Evolutionary conservation across 37 sponge, comb jelly and placozoan species (phyloP).

Genomic region (Spongilla lacustris): DNA sequence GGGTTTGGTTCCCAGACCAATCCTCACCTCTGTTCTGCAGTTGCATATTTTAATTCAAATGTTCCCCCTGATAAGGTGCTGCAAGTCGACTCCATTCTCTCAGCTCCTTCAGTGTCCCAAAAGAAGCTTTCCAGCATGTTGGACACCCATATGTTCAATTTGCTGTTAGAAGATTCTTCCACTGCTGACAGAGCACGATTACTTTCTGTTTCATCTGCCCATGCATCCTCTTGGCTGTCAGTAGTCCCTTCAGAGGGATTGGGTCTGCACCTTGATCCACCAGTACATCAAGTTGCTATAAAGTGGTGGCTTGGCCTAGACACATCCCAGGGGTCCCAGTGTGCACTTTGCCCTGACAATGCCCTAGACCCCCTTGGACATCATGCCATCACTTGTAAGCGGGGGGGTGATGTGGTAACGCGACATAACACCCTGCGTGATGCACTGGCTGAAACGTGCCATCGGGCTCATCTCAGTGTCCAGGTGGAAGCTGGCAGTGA

Average conservation of each 20-base stretch:
- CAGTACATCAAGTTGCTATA: not conserved
- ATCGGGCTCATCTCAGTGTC: not conserved
- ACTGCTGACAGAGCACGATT: not conserved
- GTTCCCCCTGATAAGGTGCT: not conserved
- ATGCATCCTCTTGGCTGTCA: not conserved
- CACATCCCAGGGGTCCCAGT: not conserved
- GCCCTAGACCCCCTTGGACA: not conserved
- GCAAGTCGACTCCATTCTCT: not conserved
- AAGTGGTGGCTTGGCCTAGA: slow-evolving; percentile 1
- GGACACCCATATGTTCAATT: slow-evolving; percentile 1
- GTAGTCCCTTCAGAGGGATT: not conserved
- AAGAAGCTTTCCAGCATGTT: not conserved
- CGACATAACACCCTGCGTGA: not conserved
- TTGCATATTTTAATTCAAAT: not conserved
- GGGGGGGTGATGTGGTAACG: not conserved
- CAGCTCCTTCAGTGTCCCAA: not conserved
- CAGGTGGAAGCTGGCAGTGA: not conserved
- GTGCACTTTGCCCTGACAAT: not conserved
- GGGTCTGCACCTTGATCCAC: not conserved
- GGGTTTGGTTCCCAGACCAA: not conserved
- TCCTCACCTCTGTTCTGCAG: not conserved
- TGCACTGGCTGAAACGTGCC: not conserved
- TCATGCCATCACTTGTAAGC: not conserved
- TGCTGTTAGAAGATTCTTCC: not conserved
- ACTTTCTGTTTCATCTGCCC: not conserved